Conservation (phyloP, 2,888 invertebrate genomes). For the Chloroclysta siterata region DNA sequence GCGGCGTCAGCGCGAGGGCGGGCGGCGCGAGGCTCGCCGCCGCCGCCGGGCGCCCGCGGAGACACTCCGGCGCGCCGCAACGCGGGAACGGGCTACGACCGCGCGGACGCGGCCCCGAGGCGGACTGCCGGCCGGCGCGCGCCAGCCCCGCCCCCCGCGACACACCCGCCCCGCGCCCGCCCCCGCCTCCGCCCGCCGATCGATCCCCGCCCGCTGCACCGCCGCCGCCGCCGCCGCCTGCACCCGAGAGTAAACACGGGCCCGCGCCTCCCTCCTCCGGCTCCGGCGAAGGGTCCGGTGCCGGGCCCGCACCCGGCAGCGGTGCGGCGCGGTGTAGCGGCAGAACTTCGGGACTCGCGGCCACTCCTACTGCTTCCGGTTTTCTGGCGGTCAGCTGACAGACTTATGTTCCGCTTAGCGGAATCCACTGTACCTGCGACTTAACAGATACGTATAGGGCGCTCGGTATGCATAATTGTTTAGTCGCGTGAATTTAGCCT, state of each 20-base stretch:
- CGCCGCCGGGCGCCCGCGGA: constrained; percentile 79
- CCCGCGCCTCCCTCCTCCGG: constrained; percentile 81
- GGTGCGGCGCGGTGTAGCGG: background rate
- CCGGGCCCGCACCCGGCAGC: constrained; percentile 6
- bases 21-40: constrained; percentile 82
- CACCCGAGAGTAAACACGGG: constrained; percentile 76
- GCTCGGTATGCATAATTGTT: background rate
- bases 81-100: constrained; percentile 76
- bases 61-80: constrained; percentile 80
- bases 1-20: constrained; percentile 82
- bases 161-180: constrained; percentile 60
- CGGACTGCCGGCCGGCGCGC: constrained; percentile 73
- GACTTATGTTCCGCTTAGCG: background rate
- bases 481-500: background rate
- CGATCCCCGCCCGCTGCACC: constrained; percentile 70
- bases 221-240: constrained; percentile 82
- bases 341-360: background rate
- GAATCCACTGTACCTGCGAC: background rate
- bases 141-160: constrained; percentile 58
- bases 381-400: background rate
- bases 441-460: background rate
- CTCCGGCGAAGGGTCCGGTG: constrained; percentile 13
- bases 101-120: constrained; percentile 81
- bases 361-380: background rate
- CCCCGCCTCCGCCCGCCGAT: constrained; percentile 74